Percentiles rank a stretch among this genome's conserved stretches.
Conservation (phyloP, 2,797 vertebrate genomes). For the Kryptopterus vitreolus region DNA sequence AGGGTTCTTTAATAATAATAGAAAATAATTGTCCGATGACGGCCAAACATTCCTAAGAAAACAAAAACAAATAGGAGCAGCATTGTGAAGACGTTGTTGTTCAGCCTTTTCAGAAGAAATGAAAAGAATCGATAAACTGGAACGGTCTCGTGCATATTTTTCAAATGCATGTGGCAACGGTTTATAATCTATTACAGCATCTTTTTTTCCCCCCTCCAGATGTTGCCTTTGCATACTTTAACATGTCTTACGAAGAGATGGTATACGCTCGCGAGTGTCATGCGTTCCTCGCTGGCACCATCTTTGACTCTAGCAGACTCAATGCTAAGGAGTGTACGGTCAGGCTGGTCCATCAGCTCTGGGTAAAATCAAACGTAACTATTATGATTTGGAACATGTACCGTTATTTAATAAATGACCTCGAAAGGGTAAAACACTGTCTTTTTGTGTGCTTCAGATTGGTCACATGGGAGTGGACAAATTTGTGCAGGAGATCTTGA, state of each 20-base stretch:
- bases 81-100: conserved; percentile 13
- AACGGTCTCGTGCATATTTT: not conserved
- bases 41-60: conserved; percentile 23
- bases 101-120: too few relatives aligned
- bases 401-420: too few relatives aligned
- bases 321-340: not conserved
- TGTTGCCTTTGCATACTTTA: conserved; percentile 65
- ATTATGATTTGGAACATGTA: too few relatives aligned
- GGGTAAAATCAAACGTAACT: conserved; percentile 1
- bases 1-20: not conserved
- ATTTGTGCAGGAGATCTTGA: conserved; percentile 65
- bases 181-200: not conserved
- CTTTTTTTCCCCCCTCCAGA: conserved; percentile 60
- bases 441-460: conserved; percentile 47
- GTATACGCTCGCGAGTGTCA: conserved; percentile 67
- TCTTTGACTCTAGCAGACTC: conserved; percentile 60
- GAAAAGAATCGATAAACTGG: too few relatives aligned
- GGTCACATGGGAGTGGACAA: conserved; percentile 52
- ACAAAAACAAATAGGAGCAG: conserved; percentile 33
- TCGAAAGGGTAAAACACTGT: not conserved
- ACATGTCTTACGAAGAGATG: conserved; percentile 68
- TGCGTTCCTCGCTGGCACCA: conserved; percentile 66
- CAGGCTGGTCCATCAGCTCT: conserved; percentile 7
- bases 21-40: conserved; percentile 16
- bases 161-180: not conserved